phyloP scores from a whole-genome alignment of 2,888 invertebrate species.

The Neuroscelio doddi region DNA sequence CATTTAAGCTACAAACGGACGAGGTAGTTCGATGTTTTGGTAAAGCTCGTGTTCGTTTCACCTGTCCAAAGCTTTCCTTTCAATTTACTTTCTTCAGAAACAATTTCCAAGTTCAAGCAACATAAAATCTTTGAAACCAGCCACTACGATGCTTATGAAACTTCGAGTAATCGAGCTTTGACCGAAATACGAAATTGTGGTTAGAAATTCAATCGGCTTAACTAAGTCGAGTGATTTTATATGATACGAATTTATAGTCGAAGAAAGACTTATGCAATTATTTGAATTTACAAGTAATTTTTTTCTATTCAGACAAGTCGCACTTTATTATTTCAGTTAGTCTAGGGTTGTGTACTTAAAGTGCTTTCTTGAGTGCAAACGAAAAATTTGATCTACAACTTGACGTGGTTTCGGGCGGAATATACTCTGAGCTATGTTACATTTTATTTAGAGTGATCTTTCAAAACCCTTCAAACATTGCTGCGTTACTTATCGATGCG shows the following conservation, averaged over 20 bases:
- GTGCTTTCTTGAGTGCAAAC: too few species aligned
- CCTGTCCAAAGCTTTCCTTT: neutral
- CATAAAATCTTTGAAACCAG: neutral
- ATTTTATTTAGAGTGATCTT: too few species aligned
- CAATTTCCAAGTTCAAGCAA: too few species aligned
- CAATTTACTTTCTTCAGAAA: neutral
- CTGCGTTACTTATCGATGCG: too few species aligned
- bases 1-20: constrained; percentile 38
- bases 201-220: constrained; percentile 26
- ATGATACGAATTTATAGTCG: neutral
- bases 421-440: too few species aligned
- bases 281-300: too few species aligned
- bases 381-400: too few species aligned
- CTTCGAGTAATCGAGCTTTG: constrained; percentile 9
- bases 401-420: too few species aligned
- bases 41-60: constrained; percentile 13
- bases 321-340: too few species aligned
- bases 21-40: constrained; percentile 30
- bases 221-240: constrained; percentile 19
- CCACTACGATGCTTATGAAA: neutral
- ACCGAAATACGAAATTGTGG: constrained; percentile 18
- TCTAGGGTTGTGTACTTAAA: too few species aligned
- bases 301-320: too few species aligned
- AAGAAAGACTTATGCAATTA: neutral
- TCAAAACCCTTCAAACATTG: too few species aligned